phyloP scores from a whole-genome alignment of 2,888 invertebrate genomes.

The Tinea semifulvella region DNA sequence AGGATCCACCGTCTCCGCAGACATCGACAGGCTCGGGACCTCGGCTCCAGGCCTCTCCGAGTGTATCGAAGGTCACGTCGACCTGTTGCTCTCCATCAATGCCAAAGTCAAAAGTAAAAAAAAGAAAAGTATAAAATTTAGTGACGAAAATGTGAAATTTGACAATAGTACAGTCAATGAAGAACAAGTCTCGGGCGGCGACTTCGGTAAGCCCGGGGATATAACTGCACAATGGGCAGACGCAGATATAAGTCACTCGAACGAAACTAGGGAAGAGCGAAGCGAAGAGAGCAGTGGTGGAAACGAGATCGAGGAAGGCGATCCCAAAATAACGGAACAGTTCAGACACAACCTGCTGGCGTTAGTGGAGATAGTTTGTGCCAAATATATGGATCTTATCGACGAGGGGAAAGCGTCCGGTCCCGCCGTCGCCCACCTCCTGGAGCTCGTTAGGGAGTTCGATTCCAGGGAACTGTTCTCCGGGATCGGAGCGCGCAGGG shows the following conservation, averaged over 20 bases:
- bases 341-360: slow-evolving; percentile 53
- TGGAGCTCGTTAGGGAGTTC: slow-evolving; percentile 65
- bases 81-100: slow-evolving; percentile 24
- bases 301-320: too few species aligned
- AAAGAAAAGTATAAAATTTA: slow-evolving; percentile 44
- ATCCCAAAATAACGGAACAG: slow-evolving; percentile 26
- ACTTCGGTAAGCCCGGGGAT: too few species aligned
- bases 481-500: too few species aligned
- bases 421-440: slow-evolving; percentile 57
- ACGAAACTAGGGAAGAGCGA: too few species aligned
- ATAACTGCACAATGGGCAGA: too few species aligned
- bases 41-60: not conserved
- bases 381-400: slow-evolving; percentile 66
- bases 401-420: slow-evolving; percentile 39
- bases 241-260: too few species aligned
- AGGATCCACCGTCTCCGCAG: slow-evolving; percentile 28
- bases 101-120: slow-evolving; percentile 27
- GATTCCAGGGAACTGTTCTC: slow-evolving; percentile 59
- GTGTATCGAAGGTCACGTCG: not conserved
- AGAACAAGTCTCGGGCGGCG: too few species aligned
- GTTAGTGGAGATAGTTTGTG: slow-evolving; percentile 51
- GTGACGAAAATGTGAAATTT: slow-evolving; percentile 47
- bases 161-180: slow-evolving; percentile 24
- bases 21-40: not conserved
- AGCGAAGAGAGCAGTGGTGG: not conserved